Evolutionary conservation across 2,888 invertebrate species (phyloP).

Genomic region (Melanostoma scalare): DNA sequence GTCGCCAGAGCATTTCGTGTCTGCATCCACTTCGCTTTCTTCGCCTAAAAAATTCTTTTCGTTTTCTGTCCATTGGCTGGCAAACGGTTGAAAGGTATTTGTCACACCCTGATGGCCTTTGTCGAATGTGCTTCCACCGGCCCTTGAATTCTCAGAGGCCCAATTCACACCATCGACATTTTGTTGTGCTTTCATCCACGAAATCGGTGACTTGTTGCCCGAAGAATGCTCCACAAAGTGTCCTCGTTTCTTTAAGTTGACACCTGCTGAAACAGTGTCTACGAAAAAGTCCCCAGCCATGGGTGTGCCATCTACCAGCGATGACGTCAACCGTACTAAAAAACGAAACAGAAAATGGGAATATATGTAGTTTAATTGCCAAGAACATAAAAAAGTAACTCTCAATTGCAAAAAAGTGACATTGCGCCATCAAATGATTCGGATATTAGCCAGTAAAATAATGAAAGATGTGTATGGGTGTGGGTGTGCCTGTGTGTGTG

Average conservation of each 20-base stretch:
- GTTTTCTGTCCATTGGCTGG: constrained; percentile 59
- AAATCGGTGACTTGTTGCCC: constrained; percentile 78
- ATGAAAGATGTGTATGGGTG: background rate
- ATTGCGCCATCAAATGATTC: no score
- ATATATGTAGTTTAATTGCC: constrained; percentile 2
- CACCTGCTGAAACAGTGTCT: constrained; percentile 75
- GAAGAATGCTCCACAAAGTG: constrained; percentile 76
- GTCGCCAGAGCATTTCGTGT: constrained; percentile 73
- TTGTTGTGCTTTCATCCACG: constrained; percentile 76
- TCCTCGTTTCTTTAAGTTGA: constrained; percentile 75
- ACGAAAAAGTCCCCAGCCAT: constrained; percentile 76
- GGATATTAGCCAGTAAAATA: constrained; percentile 1
- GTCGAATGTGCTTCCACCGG: constrained; percentile 45
- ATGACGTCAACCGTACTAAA: constrained; percentile 72
- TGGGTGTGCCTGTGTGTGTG: background rate
- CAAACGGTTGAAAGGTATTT: constrained; percentile 57
- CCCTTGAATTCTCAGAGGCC: constrained; percentile 48
- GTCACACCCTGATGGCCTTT: constrained; percentile 52
- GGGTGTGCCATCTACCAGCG: constrained; percentile 64
- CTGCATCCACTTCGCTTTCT: constrained; percentile 37
- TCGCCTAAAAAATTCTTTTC: constrained; percentile 66
- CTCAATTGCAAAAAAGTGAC: no score
- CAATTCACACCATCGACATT: constrained; percentile 72
- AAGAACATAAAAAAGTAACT: no score
- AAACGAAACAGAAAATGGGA: constrained; percentile 34